Percentiles rank a stretch among this genome's conserved stretches.
These are phyloP conservation scores for Mesembrinibis cayennensis DNA, from an alignment of 2,113 vertebrate genomes.

Conservation along the genomic window DNA sequence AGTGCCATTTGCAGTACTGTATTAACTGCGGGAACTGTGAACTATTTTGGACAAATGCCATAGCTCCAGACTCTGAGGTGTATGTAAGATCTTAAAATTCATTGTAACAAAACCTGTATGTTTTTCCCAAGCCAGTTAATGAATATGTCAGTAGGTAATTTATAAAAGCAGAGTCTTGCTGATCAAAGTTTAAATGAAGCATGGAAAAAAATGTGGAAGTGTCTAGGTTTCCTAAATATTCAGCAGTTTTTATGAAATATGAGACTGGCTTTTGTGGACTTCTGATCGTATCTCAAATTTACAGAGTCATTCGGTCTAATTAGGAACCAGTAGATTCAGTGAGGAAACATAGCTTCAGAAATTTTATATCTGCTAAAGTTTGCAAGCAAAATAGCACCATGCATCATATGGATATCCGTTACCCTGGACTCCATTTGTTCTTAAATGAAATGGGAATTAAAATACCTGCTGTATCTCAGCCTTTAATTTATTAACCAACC, in stretches of 20 bases:
- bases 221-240: neutral
- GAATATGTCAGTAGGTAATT: conserved; percentile 12
- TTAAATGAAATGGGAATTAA: conserved; percentile 45
- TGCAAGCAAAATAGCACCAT: conserved; percentile 42
- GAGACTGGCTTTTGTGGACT: neutral
- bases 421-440: conserved; percentile 35
- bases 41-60: conserved; percentile 37
- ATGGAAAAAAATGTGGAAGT: neutral
- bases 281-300: neutral
- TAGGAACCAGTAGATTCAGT: neutral
- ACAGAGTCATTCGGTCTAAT: neutral
- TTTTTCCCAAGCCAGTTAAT: conserved; percentile 47
- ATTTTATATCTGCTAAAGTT: conserved; percentile 34
- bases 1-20: conserved; percentile 72
- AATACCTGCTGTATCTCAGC: conserved; percentile 15
- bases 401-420: neutral
- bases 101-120: neutral
- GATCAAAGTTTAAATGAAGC: conserved; percentile 36
- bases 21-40: conserved; percentile 67
- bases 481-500: conserved; percentile 3
- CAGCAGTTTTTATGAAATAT: neutral
- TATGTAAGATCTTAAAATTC: neutral
- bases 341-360: conserved; percentile 55
- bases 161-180: conserved; percentile 22
- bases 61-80: conserved; percentile 48